Percentiles rank a stretch among this genome's conserved stretches.
Evolutionary conservation across 2,113 vertebrate species (phyloP).

Genomic region (Thryonomys swinderianus): DNA sequence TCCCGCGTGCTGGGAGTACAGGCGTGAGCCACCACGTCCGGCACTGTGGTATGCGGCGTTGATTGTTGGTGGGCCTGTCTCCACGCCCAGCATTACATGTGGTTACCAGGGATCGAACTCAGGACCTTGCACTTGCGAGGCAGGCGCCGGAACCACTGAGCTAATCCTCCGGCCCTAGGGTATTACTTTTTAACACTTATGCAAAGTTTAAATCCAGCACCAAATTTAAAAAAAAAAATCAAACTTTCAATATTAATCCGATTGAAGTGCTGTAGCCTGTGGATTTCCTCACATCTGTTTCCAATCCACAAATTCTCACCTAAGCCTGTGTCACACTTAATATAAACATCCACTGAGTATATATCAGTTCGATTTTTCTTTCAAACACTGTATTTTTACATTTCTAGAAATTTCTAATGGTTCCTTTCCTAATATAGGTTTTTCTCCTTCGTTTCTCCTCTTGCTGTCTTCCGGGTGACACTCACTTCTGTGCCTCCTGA

Average conservation of each 20-base stretch:
- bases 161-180: too few relatives aligned
- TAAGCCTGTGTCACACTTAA: not conserved
- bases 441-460: not conserved
- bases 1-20: too few relatives aligned
- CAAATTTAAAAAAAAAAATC: not conserved
- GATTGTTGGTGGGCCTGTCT: too few relatives aligned
- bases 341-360: not conserved
- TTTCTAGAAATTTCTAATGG: constrained; percentile 2
- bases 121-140: too few relatives aligned
- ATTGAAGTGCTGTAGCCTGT: not conserved
- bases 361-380: not conserved
- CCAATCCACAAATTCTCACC: not conserved
- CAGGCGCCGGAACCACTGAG: too few relatives aligned
- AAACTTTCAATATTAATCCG: not conserved
- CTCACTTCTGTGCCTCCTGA: not conserved
- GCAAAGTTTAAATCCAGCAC: not conserved
- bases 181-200: not conserved
- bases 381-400: not conserved
- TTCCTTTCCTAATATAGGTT: not conserved
- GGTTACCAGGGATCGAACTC: too few relatives aligned
- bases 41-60: too few relatives aligned
- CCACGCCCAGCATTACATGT: too few relatives aligned
- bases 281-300: not conserved
- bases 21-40: too few relatives aligned
- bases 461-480: not conserved